Evolutionary conservation across 2,888 invertebrate genomes (phyloP), one percentile per base, ranked within the genome.

Genomic region (Dastarcus helophoroides): DNA sequence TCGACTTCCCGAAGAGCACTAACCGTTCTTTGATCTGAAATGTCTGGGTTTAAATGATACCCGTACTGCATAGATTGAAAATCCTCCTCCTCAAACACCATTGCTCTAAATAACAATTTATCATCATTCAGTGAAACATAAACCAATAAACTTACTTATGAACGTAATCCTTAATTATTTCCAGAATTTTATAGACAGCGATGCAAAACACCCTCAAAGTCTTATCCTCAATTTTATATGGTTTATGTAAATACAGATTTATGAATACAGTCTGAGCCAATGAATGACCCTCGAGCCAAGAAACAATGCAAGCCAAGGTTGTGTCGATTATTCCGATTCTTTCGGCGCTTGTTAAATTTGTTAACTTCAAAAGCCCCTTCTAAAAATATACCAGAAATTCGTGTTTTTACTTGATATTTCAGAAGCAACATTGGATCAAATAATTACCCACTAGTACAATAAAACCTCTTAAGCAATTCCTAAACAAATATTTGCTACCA

Each of bases 181-280:
- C 88, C 37, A 94, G 73, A 16, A 91, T 68, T 63, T 94, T 93
- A 47, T 94, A 80, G 22, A 90, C 73, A 28, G 83, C 79, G 44
- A 86, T 76, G 51, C 83, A 85, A 59, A 91, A 93, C 1, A 85
- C 81, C 58, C 80, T 84, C 37, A 95, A 64, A 4, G 79, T 70
- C 53, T 79, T 79, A 53, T 94, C 88, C 43, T 76, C 67, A 38
- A 95, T 85, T 37, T 76, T 71, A 48, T 81, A 75, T 0, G 94
- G 93, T 42, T 89, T 82, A 58, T 97, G 94, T 19, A 94, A 66
- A 57, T 95, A 97, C 13, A 95, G 71, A 60, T 94, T 94, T 14
- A 93, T 95, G 56, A 95, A 94, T 5, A 97, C 84, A 2, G 97
- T 97, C 65, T 97, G 95, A 4, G 93, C 94, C 42, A 95, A 69